phyloP scores from a whole-genome alignment of 2,113 vertebrate species.

The Callopanchax toddi region DNA sequence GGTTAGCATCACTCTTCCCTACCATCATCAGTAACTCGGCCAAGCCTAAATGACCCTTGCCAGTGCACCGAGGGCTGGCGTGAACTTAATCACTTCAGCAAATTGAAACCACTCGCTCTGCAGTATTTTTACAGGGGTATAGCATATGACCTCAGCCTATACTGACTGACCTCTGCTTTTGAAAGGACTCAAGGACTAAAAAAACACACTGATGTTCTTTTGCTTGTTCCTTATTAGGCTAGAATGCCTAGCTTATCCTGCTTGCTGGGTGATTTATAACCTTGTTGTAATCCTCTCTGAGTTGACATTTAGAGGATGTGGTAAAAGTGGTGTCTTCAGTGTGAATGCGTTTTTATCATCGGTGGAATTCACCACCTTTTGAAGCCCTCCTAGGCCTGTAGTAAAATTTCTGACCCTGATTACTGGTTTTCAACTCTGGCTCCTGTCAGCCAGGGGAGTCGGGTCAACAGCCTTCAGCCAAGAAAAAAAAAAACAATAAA shows the following conservation, averaged over 20 bases:
- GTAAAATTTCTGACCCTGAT: slow-evolving; percentile 75
- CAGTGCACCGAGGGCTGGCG: slow-evolving; percentile 87
- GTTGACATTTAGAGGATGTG: slow-evolving; percentile 72
- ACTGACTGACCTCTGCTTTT: slow-evolving; percentile 74
- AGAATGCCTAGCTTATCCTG: slow-evolving; percentile 52
- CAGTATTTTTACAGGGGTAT: slow-evolving; percentile 84
- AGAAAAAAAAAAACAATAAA: neutral
- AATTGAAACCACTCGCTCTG: slow-evolving; percentile 92
- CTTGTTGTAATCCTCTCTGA: slow-evolving; percentile 50
- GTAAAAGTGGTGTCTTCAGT: slow-evolving; percentile 65
- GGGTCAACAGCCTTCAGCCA: slow-evolving; percentile 70
- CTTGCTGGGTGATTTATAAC: slow-evolving; percentile 65
- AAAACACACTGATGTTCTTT: slow-evolving; percentile 59
- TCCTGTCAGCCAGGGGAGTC: slow-evolving; percentile 64
- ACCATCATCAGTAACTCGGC: slow-evolving; percentile 83
- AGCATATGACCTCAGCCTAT: slow-evolving; percentile 81
- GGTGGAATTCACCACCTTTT: slow-evolving; percentile 66
- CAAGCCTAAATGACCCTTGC: slow-evolving; percentile 88
- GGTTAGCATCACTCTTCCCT: slow-evolving; percentile 68
- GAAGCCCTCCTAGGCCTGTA: slow-evolving; percentile 67
- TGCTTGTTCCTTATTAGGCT: slow-evolving; percentile 49
- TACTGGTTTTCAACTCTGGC: slow-evolving; percentile 68
- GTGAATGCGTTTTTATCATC: slow-evolving; percentile 68
- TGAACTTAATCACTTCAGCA: slow-evolving; percentile 92
- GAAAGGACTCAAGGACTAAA: slow-evolving; percentile 63